Evolutionary conservation across 2,888 invertebrate species (phyloP), one percentile per base, ranked within the genome.

Genomic region (Axea sp.): DNA sequence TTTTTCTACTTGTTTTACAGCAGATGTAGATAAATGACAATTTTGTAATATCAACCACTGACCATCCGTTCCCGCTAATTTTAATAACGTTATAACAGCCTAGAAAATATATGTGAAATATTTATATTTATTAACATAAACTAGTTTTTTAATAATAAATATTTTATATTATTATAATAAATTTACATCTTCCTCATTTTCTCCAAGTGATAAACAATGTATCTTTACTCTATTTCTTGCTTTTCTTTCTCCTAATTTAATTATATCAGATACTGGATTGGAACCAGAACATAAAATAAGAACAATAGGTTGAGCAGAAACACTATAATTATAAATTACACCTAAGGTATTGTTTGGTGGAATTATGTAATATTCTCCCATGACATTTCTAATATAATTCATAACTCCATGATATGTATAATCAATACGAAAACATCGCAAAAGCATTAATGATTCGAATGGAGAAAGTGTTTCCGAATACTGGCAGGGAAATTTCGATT

Each of bases 41-140:
- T 97, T 97, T 89, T 97, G 96, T 14, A 96, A 90, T 91, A 97
- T 94, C 73, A 97, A 88, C 97, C 97, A 97, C 81, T 94, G 93
- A 0, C 97, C 97, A 83, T 93, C 91, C 0, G 90, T 89, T n/a
- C 93, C 90, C 0, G 94, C 93, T 0, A 90, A 90, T 75, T 94
- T 92, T 6, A 96, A 85, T 5, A 95, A 86, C 8, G 87, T 88
- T 22, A 94, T 79, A 0, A 96, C 96, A 1, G 91, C 88, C 94
- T 95, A 26, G 1, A 11, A 17, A 39, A 17, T 2, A 1, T 5
- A 15, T 2, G n/a, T 30, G 2, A 8, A 30, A 30, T 30, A 30
- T 9, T 30, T 30, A 30, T 30, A 9, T 30, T 37, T n/a, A 31
- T 9, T 31, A 2, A 11, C 9, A 11, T 9, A 11, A n/a, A n/a